Evolutionary conservation across 2,797 vertebrate genomes (phyloP), one percentile per base, ranked within the genome.

Genomic region (Pseudotriccus pelzelni): DNA sequence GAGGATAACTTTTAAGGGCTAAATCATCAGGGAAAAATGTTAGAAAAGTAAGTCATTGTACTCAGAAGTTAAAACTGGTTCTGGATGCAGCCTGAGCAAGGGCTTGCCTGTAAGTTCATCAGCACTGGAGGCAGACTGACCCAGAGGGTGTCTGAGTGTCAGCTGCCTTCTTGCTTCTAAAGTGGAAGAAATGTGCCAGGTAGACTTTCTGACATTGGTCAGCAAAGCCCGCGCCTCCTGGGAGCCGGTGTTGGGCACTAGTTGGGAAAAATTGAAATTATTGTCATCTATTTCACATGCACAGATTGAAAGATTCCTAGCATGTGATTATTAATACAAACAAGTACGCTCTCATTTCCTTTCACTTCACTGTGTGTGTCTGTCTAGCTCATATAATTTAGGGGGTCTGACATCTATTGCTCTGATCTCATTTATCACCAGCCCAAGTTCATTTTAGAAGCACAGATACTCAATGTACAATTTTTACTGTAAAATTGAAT

Each of bases 401-500:
- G 52, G 73, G 43, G 20, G 53, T 89, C 52, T 96, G 87, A 91
- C 83, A 91, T 70, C 74, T 83, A 74, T 53, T 94, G 81, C 67
- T 68, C 64, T 62, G 74, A 88, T 82, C 56, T 82, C 93, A 90
- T 97, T 84, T 82, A 84, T 97, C 89, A 96, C 67, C 60, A 94
- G 55, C 44, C 85, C 72, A 69, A 82, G 70, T 91, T 75, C 80
- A 55, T 94, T 91, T 93, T 59, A 76, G 59, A 94, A 91, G 46
- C 59, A 43, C 53, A 91, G 79, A 70, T 84, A 88, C 59, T 67
- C 91, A 83, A 55, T 76, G 87, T 58, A 89, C 80, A 84, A 84
- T 93, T 94, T 96, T 96, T 88, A 89, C 70, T 82, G 80, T 87
- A 96, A 96, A 95, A 95, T 53, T 87, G 80, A 91, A 95, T 81